A percentile compares a stretch with the other conserved stretches of the same genome.
phyloP scores from a whole-genome alignment of 92 coral and sea anemone species.

The Phenganax marumi region DNA sequence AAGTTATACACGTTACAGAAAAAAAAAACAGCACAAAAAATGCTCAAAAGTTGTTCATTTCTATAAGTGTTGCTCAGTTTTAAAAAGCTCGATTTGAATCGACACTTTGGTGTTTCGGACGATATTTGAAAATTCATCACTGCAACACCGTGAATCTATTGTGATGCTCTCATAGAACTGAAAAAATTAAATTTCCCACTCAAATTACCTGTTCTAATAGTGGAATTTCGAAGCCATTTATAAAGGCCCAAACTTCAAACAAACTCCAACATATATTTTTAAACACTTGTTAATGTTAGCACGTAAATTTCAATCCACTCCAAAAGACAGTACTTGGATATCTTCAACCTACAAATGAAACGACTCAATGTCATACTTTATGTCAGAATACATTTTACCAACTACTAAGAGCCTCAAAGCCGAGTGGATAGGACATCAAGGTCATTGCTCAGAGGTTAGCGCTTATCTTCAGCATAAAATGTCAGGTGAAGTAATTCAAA shows the following conservation, averaged over 20 bases:
- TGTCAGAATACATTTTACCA: too few relatives aligned
- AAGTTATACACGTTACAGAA: not conserved
- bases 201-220: too few relatives aligned
- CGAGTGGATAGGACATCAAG: not conserved
- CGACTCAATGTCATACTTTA: too few relatives aligned
- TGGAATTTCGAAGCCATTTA: too few relatives aligned
- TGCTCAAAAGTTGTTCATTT: not conserved
- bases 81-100: conserved; percentile 40
- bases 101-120: conserved; percentile 15
- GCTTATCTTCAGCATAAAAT: conserved; percentile 21
- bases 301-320: not conserved
- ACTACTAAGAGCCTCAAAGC: too few relatives aligned
- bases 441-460: conserved; percentile 44
- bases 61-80: conserved; percentile 25
- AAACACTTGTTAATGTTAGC: not conserved
- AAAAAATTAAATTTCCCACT: not conserved
- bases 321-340: too few relatives aligned
- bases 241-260: too few relatives aligned
- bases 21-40: not conserved
- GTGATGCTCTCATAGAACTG: not conserved
- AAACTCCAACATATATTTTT: not conserved
- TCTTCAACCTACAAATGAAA: too few relatives aligned
- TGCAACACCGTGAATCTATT: conserved; percentile 2
- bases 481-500: conserved; percentile 36
- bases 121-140: conserved; percentile 15